Percentiles rank a stretch among this genome's conserved stretches.
Evolutionary conservation across 2,888 invertebrate genomes (phyloP).

Genomic region (Charanyca ferruginea): DNA sequence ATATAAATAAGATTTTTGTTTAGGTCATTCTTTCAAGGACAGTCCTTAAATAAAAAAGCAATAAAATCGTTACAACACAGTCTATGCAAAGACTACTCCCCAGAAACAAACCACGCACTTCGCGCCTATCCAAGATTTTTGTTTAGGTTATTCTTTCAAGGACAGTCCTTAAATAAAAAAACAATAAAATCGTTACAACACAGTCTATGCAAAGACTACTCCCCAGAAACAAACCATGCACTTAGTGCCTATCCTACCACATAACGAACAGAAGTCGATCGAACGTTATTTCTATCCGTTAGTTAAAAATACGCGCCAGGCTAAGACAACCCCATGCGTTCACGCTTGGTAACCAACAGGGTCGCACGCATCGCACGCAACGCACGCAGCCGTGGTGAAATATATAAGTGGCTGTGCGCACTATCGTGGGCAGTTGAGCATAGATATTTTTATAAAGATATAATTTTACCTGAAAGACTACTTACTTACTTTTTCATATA

Average conservation of each 20-base stretch:
- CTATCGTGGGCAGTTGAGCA: not conserved
- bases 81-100: slow-evolving; percentile 20
- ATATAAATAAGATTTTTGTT: not conserved
- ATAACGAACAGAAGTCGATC: slow-evolving; percentile 26
- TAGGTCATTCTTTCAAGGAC: no score
- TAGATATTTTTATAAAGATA: not conserved
- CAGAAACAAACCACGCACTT: slow-evolving; percentile 36
- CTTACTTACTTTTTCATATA: no score
- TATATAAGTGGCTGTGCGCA: slow-evolving; percentile 22
- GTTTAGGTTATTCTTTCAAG: no score
- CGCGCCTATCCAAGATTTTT: slow-evolving; percentile 37
- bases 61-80: not conserved
- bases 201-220: slow-evolving; percentile 10
- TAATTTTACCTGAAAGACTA: no score
- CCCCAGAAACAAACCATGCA: slow-evolving; percentile 39
- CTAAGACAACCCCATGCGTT: slow-evolving; percentile 57
- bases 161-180: not conserved
- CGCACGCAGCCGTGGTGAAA: slow-evolving; percentile 16
- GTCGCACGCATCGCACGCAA: slow-evolving; percentile 61
- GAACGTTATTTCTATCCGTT: slow-evolving; percentile 44
- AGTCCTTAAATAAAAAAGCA: not conserved
- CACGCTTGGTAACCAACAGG: slow-evolving; percentile 52
- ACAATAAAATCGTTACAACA: not conserved
- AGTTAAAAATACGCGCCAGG: slow-evolving; percentile 57
- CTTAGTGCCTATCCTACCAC: slow-evolving; percentile 37